These are phyloP conservation scores for Druon quercuslanigerum DNA, from an alignment of 1,140 invertebrate genomes.

Conservation along the genomic window DNA sequence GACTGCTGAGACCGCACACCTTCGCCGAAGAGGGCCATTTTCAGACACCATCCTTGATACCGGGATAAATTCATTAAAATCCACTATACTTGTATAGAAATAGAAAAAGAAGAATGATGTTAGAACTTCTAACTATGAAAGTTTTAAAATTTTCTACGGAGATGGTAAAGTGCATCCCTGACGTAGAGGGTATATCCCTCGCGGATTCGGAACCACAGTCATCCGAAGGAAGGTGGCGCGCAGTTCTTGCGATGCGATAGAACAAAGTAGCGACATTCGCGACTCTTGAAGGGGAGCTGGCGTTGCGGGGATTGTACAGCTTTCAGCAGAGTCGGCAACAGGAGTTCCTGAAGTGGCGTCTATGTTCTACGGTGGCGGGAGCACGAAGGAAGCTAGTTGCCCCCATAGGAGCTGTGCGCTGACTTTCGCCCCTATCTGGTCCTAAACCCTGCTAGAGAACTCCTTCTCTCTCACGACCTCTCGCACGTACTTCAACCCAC, in stretches of 20 bases:
- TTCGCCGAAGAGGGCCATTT: no score
- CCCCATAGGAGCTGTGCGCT: constrained; percentile 71
- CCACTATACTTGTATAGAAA: neutral
- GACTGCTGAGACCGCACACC: no score
- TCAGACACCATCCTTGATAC: no score
- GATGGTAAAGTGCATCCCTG: constrained; percentile 21
- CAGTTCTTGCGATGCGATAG: constrained; percentile 37
- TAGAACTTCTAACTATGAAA: neutral
- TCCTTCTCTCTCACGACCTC: constrained; percentile 18
- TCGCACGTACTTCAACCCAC: constrained; percentile 26
- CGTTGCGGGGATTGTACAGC: constrained; percentile 37
- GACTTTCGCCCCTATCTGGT: constrained; percentile 61
- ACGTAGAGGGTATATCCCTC: constrained; percentile 18
- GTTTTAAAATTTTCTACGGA: neutral
- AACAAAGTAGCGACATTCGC: constrained; percentile 18
- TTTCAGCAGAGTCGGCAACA: constrained; percentile 67
- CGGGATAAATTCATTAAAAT: neutral
- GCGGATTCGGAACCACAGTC: constrained; percentile 4
- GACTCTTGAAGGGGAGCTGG: constrained; percentile 8
- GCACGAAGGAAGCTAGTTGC: constrained; percentile 68
- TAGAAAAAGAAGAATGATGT: neutral
- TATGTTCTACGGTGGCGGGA: constrained; percentile 35
- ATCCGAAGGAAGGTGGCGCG: constrained; percentile 20
- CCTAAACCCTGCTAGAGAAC: constrained; percentile 37
- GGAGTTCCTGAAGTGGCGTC: constrained; percentile 65